Evolutionary conservation across 1,140 invertebrate species (phyloP), one percentile per base, ranked within the genome.

Genomic region (Heterodera schachtii): DNA sequence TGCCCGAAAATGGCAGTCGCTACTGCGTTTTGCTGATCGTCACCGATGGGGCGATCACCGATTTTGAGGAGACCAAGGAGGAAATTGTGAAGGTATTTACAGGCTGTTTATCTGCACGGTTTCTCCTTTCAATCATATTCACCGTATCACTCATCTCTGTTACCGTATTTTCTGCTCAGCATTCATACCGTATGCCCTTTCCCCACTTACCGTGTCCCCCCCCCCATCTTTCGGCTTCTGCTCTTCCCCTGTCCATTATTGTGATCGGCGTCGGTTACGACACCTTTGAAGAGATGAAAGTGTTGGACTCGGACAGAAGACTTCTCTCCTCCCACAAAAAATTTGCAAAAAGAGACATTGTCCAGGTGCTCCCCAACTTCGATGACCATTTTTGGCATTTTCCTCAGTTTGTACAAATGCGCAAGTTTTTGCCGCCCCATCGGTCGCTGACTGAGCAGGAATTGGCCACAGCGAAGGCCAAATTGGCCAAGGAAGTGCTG

Each of bases 21-120:
- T 94, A 93, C 86, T 93, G 91, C 87, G 91, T 94, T 57, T 88
- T 94, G 3, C 90, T 94, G 1, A 92, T 94, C 75, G 90, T 94
- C 6, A 94, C 93, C 4, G 93, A 94, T 90, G 93, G 93, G 46
- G 92, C 93, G 44, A 93, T 94, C 49, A 93, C 92, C 13, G 93
- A 94, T 86, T 93, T 94, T 91, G 91, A 91, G 19, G 90, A 92
- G 57, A 93, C 93, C 0, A 92, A 91, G 84, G 88, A 92, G 80
- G 93, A 92, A 74, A 92, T 92, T 57, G 90, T 92, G n/a, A 83
- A 90, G 70, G 90, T 90, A 31, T 31, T 31, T 31, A 31, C 31
- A 83, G 83, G 83, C 82, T 90, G 69, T 13, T 43, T 60, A 74
- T n/a, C 3, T 13, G n/a, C 67, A 69, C 44, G 46, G 44, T 60